Evolutionary conservation across 2,797 vertebrate species (phyloP).

Genomic region (Clarias fuscus): DNA sequence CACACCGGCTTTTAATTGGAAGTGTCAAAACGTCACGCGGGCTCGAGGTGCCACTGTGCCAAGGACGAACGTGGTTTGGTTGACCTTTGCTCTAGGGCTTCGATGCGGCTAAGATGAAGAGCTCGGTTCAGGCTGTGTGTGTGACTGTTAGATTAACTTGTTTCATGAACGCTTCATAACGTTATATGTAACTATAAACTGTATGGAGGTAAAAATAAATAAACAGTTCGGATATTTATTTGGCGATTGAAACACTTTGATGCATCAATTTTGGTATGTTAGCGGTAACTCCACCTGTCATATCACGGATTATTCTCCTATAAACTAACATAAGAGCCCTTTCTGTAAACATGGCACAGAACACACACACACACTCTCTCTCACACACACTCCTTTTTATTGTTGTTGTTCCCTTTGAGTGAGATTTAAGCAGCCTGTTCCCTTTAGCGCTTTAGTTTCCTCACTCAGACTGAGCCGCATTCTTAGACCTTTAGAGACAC

Average conservation of each 20-base stretch:
- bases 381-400: no score
- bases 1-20: conserved; percentile 53
- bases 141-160: not conserved
- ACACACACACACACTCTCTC: not conserved
- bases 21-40: conserved; percentile 39
- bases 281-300: not conserved
- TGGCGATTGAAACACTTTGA: not conserved
- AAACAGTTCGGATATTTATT: not conserved
- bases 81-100: not conserved
- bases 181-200: not conserved
- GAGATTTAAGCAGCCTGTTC: not conserved
- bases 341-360: not conserved
- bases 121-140: not conserved
- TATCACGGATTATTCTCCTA: not conserved
- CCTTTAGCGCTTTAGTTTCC: not conserved
- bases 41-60: conserved; percentile 27
- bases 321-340: no score
- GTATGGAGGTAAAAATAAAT: not conserved
- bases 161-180: not conserved
- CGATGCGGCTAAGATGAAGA: not conserved
- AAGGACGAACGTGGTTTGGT: conserved; percentile 16
- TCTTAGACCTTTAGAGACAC: conserved; percentile 78
- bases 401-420: not conserved
- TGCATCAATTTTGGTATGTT: not conserved
- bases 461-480: conserved; percentile 54